Evolutionary conservation across 1,140 invertebrate species (phyloP), one percentile per base, ranked within the genome.

Genomic region (Brachionus rubens): DNA sequence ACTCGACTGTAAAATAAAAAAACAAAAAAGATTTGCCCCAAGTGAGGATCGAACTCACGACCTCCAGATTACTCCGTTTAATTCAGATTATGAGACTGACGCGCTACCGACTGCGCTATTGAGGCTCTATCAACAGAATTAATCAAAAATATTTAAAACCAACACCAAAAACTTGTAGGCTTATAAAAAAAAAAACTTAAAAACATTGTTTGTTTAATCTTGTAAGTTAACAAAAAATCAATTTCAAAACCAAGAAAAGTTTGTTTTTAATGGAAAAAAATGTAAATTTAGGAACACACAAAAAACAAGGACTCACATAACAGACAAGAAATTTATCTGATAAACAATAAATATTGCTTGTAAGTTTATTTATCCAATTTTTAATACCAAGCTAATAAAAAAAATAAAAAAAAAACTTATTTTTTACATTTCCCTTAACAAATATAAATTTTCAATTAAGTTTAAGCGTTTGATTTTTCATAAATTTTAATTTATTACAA

Each of bases 11-110:
- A 36, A 9, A 36, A 12, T 28, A 26, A 26, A 54, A 1, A n/a
- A 16, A 48, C n/a, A 56, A 65, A 65, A 43, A 65, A 24, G 6
- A 65, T 24, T 43, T 65, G 59, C 59, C 59, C 59, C 59, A 65
- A 65, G 59, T 65, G 59, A 65, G 59, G 59, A 65, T 65, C 59
- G 59, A 65, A 65, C 59, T 65, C 59, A 65, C 59, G 59, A 65
- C 59, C 59, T 65, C 59, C 59, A 65, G 59, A 65, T 65, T 14
- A 65, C 59, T 65, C 59, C 43, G 26, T 16, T 14, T 21, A 21
- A 43, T 43, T 65, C 19, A 65, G 59, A 65, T 65, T 65, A 65
- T 65, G 59, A 65, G 59, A 65, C 59, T 65, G 59, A 65, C 59
- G 59, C 59, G 59, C 59, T 65, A 65, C 59, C 59, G 59, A 65